These are phyloP conservation scores for Odontophorus gujanensis DNA, from an alignment of 2,113 vertebrate genomes.

Conservation along the genomic window DNA sequence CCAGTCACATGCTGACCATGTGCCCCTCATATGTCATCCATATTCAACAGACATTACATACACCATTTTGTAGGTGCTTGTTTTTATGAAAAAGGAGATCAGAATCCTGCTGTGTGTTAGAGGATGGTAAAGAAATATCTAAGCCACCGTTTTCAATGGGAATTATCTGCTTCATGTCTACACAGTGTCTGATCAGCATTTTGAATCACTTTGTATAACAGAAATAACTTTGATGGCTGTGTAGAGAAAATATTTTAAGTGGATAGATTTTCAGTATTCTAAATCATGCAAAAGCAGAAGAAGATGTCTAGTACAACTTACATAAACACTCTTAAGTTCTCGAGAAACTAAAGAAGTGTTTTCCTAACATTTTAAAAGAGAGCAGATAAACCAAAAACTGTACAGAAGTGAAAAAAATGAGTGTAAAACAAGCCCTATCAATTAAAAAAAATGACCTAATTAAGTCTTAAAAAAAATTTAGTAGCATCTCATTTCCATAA, in stretches of 20 bases:
- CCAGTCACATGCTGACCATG: background rate
- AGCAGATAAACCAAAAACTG: background rate
- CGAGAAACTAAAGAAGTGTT: background rate
- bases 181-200: background rate
- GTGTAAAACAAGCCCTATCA: background rate
- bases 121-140: background rate
- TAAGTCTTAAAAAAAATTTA: constrained; percentile 31
- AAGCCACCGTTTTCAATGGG: background rate
- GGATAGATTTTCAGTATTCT: background rate
- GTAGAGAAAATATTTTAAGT: background rate
- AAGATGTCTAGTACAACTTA: background rate
- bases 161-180: background rate
- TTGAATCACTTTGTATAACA: background rate
- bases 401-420: background rate
- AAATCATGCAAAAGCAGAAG: background rate
- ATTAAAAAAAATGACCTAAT: constrained; percentile 28
- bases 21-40: background rate
- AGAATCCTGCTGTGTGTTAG: background rate
- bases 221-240: background rate
- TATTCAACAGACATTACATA: constrained; percentile 60
- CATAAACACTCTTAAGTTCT: background rate
- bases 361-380: background rate
- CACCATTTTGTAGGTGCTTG: constrained; percentile 46
- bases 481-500: constrained; percentile 41
- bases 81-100: constrained; percentile 33